phyloP scores from a whole-genome alignment of 2,888 invertebrate species.

The Diaprepes abbreviatus region DNA sequence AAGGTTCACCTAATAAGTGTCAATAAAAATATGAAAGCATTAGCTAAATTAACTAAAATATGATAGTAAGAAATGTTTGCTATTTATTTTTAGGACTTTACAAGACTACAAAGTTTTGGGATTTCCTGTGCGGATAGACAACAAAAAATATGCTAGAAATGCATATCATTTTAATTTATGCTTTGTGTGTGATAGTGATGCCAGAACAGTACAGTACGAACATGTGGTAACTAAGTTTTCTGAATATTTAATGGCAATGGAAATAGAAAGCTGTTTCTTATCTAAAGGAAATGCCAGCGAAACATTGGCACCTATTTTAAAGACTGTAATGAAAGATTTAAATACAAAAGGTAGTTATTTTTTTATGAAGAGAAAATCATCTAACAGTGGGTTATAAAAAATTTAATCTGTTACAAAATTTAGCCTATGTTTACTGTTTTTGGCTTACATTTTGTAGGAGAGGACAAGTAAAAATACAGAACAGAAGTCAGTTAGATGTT shows the following conservation, averaged over 20 bases:
- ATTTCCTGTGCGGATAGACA: constrained; percentile 91
- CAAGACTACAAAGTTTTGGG: constrained; percentile 91
- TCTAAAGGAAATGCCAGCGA: constrained; percentile 77
- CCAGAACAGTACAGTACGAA: constrained; percentile 93
- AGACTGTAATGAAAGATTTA: constrained; percentile 84
- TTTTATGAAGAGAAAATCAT: no score
- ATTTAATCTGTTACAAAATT: no score
- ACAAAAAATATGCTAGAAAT: constrained; percentile 91
- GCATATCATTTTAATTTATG: constrained; percentile 96
- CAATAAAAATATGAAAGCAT: no score
- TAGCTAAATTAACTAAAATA: no score
- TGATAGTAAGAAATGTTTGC: no score
- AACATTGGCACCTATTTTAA: constrained; percentile 81
- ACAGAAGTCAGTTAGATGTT: no score
- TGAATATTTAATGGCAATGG: constrained; percentile 90
- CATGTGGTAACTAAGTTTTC: constrained; percentile 94
- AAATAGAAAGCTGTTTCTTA: constrained; percentile 88
- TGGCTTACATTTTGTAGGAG: no score
- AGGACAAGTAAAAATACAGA: no score
- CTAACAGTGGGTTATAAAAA: no score
- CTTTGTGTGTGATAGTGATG: constrained; percentile 92
- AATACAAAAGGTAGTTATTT: constrained; percentile 75
- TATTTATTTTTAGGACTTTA: constrained; percentile 73
- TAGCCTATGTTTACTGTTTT: no score
- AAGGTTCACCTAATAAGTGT: no score